These are phyloP conservation scores for Diabrotica undecimpunctata DNA, from an alignment of 1,140 invertebrate species.

Conservation along the genomic window DNA sequence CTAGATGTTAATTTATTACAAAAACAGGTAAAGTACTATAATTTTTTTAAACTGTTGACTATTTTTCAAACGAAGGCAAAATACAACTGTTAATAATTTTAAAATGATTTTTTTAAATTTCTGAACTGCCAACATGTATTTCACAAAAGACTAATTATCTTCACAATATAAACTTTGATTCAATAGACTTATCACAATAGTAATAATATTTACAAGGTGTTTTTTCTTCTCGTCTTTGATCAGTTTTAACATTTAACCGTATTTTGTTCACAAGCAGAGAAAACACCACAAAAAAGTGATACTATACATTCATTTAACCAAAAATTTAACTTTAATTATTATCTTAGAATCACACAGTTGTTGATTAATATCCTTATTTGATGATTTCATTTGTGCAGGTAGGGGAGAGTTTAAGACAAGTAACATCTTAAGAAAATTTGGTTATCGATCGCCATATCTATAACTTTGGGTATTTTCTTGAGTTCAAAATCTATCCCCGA, in stretches of 20 bases:
- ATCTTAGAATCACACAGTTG: slow-evolving; percentile 13
- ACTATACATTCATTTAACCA: background rate
- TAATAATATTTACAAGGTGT: slow-evolving; percentile 31
- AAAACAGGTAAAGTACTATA: too few species aligned
- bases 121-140: slow-evolving; percentile 30
- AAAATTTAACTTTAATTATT: slow-evolving; percentile 11
- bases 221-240: background rate
- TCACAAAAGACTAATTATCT: slow-evolving; percentile 24
- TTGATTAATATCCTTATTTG: slow-evolving; percentile 1
- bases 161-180: slow-evolving; percentile 34
- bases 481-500: background rate
- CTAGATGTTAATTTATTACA: too few species aligned
- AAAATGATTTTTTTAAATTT: slow-evolving; percentile 29
- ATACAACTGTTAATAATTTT: slow-evolving; percentile 21
- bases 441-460: too few species aligned
- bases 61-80: too few species aligned
- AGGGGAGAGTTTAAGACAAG: background rate
- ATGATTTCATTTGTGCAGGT: slow-evolving; percentile 11
- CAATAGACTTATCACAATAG: slow-evolving; percentile 36
- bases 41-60: too few species aligned
- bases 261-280: background rate
- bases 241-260: background rate
- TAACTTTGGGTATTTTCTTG: background rate
- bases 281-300: slow-evolving; percentile 8
- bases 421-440: too few species aligned